Base-by-base conservation (phyloP, 2,113 vertebrate genomes). In the Riparia riparia region DNA sequence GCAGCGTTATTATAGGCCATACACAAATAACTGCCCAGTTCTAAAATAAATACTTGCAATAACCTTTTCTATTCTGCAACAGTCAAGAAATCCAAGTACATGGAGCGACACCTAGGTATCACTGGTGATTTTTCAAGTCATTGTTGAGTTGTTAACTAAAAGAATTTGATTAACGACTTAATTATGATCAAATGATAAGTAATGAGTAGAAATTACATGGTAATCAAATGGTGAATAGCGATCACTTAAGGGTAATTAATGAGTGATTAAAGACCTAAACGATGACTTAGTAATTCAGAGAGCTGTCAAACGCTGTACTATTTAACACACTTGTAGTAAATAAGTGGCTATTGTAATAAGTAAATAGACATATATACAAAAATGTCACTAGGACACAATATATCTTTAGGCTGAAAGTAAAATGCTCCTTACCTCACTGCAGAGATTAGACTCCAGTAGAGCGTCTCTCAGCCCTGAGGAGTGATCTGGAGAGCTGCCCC, bases 151-250 rank as follows among this genome's bases (percentile, higher is more conserved):
- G 9, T 54, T 73, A 78, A 85, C 32, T 17, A 28, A 68, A 69
- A 83, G 1, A 18, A 18, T 14, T 68, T 72, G 42, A 73, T 39
- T 68, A 42, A 63, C 45, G 2, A 71, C 15, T 50, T 63, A 49
- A 86, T 24, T 2, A 34, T 3, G 10, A 72, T 15, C 18, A 81
- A 90, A 54, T 29, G 2, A 6, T 31, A 72, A 53, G 26, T 49
- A 57, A 39, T 3, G 1, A 68, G 0, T 25, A 37, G 31, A 77
- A 77, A 54, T 53, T 3, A 79, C 32, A 70, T 3, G 1, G 7
- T 17, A 74, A 49, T 12, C 9, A 41, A 25, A 70, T 2, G 1
- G 25, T 12, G 7, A 54, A 39, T 22, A 57, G 14, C 0, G 0
- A 18, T 37, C 39, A 58, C 1, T 45, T 20, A 74, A 47, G 3